Evolutionary conservation across 2,797 vertebrate genomes (phyloP), one percentile per base, ranked within the genome.

Genomic region (Eremophila alpestris): DNA sequence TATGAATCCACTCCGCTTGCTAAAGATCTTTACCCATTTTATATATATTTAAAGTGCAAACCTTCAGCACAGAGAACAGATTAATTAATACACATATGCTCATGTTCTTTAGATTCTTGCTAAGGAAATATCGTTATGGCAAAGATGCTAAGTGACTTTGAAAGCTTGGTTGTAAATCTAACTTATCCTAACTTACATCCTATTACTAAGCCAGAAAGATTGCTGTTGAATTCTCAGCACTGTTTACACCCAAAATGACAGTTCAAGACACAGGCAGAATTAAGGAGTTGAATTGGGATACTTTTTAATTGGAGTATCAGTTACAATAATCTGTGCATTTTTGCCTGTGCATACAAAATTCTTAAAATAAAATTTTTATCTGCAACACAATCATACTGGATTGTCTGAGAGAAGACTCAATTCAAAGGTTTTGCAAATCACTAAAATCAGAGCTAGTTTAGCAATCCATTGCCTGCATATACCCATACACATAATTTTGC

Each of bases 101-200:
- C 51, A 20, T 43, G 41, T 65, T 76, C 88, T 80, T 41, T 24
- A 78, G 29, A 26, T 56, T 80, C 67, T 82, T 74, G 52, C 65
- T 69, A 79, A 38, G 77, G 65, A 89, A 95, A 91, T 76, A 60
- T 67, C 75, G 80, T 80, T 92, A 82, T 11, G 27, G 30, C 46
- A 77, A 85, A 92, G 83, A 94, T 29, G 16, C 60, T 80, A 94
- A 94, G 70, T 46, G 78, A 71, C 46, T 95, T 64, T 52, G 83
- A 95, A 95, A 89, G 83, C 88, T 89, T 60, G 60, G 49, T 34
- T 71, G 75, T 68, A 92, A 95, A 85, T 30, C 29, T 65, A 26
- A n/a, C n/a, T n/a, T 34, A 65, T n/a, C 68, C 90, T 60, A 30
- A 85, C n/a, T 26, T 65, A 29, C 34, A 69, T n/a, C 68, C 90